Evolutionary conservation across 2,113 vertebrate species (phyloP).

Genomic region (Boulengeromyrus knoepffleri): DNA sequence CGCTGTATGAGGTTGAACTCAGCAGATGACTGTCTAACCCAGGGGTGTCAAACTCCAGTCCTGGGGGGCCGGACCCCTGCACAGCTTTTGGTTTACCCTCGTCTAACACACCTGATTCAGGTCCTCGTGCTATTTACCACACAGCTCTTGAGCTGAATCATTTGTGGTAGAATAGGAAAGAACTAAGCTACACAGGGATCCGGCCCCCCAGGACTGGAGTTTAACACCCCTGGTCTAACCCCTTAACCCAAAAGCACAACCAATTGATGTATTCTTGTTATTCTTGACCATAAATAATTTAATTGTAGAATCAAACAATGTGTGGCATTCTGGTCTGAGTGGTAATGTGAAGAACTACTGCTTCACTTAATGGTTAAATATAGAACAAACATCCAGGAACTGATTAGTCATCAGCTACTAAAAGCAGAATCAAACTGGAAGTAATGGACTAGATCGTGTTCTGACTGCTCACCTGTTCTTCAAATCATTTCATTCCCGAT

Average conservation of each 20-base stretch:
- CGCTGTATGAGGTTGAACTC: not conserved
- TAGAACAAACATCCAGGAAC: not conserved
- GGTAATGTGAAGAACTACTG: not conserved
- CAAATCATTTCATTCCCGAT: not conserved
- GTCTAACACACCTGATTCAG: no score
- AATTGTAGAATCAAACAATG: not conserved
- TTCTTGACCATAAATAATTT: not conserved
- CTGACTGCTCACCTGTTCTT: not conserved
- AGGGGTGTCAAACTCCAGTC: no score
- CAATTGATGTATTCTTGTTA: not conserved
- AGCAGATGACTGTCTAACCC: not conserved
- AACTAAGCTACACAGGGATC: no score
- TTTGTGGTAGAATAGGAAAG: no score
- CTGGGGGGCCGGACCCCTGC: no score
- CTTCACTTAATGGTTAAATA: not conserved
- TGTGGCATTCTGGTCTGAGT: not conserved
- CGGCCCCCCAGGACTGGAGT: no score
- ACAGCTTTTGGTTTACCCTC: no score
- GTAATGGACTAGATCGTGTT: not conserved
- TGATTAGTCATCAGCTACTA: not conserved
- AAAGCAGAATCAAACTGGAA: not conserved
- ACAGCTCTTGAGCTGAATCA: no score
- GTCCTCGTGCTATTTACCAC: no score
- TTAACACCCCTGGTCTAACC: not conserved
- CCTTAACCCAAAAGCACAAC: not conserved